Conservation (phyloP, 2,888 invertebrate species). For the Julus scanicus region DNA sequence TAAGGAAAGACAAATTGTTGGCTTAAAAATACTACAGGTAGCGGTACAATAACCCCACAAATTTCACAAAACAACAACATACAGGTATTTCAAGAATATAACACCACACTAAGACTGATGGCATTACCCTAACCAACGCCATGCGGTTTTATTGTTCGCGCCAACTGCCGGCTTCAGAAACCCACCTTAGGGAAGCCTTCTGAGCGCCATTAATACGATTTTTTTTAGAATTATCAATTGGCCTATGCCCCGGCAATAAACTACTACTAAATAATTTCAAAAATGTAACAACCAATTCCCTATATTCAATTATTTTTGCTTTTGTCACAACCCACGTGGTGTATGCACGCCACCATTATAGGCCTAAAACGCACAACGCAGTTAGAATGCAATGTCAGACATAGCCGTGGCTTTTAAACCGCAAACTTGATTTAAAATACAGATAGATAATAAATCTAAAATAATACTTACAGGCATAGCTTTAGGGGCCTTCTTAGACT, state of each 20-base stretch:
- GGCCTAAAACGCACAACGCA: constrained; percentile 20
- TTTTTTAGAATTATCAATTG: too few species aligned
- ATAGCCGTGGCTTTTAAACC: not conserved
- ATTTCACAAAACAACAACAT: not conserved
- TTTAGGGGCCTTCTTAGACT: constrained; percentile 53
- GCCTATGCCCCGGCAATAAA: too few species aligned
- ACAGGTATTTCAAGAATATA: not conserved
- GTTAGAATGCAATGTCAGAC: not conserved
- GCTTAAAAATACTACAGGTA: not conserved
- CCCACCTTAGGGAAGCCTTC: not conserved
- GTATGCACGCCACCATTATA: constrained; percentile 3
- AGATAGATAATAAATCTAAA: not conserved
- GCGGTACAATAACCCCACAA: not conserved
- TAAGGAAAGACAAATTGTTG: not conserved
- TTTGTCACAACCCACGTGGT: constrained; percentile 16
- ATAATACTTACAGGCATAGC: constrained; percentile 52
- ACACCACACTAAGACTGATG: not conserved
- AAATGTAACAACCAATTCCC: too few species aligned
- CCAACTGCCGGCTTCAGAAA: not conserved
- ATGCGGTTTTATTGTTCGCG: constrained; percentile 23
- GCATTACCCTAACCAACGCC: not conserved
- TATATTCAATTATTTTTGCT: not conserved
- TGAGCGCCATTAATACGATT: not conserved
- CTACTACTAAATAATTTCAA: too few species aligned
- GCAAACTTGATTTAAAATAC: not conserved